These are phyloP conservation scores for Podarcis muralis DNA, from an alignment of 2,113 vertebrate genomes.

Conservation along the genomic window DNA sequence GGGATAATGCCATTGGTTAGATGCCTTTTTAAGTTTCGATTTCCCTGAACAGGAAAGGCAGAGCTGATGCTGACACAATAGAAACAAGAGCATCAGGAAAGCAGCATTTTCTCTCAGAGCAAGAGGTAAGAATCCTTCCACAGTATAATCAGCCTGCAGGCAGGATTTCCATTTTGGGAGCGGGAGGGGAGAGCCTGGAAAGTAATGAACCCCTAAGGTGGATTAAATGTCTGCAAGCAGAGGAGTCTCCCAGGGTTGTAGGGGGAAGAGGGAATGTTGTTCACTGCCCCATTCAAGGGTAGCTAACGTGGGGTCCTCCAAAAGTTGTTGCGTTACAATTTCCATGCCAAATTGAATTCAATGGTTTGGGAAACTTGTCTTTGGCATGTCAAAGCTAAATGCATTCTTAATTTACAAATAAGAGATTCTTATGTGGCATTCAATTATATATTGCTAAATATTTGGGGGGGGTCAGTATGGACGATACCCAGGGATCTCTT, in stretches of 20 bases:
- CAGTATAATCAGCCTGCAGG: neutral
- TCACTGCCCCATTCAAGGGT: no score
- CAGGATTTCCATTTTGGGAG: neutral
- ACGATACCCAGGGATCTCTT: no score
- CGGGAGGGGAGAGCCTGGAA: neutral
- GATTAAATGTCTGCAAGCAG: no score
- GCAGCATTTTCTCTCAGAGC: rapidly evolving
- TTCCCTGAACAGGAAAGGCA: neutral
- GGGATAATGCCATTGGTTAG: no score
- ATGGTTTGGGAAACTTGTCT: neutral
- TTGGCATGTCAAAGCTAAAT: neutral
- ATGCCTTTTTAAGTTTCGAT: neutral
- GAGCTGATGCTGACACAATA: no score
- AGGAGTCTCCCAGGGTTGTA: neutral
- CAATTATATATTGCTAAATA: no score
- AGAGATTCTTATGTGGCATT: neutral
- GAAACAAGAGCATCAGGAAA: neutral
- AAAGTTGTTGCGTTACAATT: no score
- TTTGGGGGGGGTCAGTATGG: no score
- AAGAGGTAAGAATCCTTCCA: neutral
- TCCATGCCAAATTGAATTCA: neutral
- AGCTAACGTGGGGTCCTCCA: no score
- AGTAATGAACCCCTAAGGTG: neutral
- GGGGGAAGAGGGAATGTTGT: no score
- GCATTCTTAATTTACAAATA: neutral